A percentile compares a stretch with the other conserved stretches of the same genome.
These are phyloP conservation scores for Catharus bicknelli DNA, from an alignment of 2,113 vertebrate genomes.

Conservation along the genomic window DNA sequence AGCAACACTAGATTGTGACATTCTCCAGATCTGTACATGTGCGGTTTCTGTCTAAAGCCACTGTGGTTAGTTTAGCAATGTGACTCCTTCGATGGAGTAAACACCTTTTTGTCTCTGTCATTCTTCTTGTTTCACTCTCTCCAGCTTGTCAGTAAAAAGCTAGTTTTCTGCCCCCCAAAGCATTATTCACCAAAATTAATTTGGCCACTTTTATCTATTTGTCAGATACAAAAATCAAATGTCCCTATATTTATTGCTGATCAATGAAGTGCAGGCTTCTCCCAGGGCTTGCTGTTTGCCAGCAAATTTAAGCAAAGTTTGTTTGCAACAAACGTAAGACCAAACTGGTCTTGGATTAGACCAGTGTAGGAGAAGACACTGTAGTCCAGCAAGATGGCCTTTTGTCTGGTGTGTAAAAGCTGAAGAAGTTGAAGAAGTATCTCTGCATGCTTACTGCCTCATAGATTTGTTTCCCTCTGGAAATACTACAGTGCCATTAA, in stretches of 20 bases:
- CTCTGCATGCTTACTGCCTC: background rate
- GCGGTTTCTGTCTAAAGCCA: conserved; percentile 46
- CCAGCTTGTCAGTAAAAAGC: background rate
- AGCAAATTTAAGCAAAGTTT: background rate
- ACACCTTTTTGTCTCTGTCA: conserved; percentile 31
- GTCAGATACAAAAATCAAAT: background rate
- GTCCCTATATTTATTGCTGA: background rate
- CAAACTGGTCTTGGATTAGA: background rate
- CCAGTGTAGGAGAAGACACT: background rate
- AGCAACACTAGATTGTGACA: conserved; percentile 50
- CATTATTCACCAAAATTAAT: background rate
- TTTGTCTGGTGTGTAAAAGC: background rate
- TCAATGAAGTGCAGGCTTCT: background rate
- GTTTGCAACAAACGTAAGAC: background rate
- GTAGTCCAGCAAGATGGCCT: background rate
- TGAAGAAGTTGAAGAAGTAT: background rate
- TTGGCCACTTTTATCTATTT: background rate
- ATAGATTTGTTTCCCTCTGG: background rate
- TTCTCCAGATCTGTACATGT: conserved; percentile 7
- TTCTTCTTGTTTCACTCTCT: background rate
- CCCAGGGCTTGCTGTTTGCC: background rate
- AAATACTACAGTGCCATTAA: background rate
- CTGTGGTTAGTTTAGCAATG: conserved; percentile 60
- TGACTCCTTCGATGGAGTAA: conserved; percentile 35
- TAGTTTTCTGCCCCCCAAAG: background rate